Evolutionary conservation across 2,797 vertebrate genomes (phyloP).

Genomic region (Acanthurus lineatus): DNA sequence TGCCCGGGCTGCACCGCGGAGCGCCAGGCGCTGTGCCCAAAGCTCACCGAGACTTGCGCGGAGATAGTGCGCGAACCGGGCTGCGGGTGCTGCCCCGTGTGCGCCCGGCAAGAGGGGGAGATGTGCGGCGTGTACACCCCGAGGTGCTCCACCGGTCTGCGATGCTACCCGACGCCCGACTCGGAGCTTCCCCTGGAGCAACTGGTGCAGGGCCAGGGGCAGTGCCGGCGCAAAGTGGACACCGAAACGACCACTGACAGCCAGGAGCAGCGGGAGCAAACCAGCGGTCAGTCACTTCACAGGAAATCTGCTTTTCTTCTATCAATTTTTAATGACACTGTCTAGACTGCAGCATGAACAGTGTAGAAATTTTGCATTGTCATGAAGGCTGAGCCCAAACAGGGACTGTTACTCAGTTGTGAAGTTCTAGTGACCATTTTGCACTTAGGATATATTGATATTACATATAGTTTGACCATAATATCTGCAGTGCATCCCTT

Average conservation of each 20-base stretch:
- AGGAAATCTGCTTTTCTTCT: constrained; percentile 57
- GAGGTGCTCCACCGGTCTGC: constrained; percentile 91
- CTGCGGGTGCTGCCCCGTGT: constrained; percentile 96
- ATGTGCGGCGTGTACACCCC: constrained; percentile 95
- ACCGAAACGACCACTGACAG: constrained; percentile 82
- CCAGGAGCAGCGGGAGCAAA: constrained; percentile 86
- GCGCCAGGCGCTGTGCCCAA: constrained; percentile 88
- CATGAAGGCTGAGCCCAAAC: constrained; percentile 48
- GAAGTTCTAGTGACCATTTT: constrained; percentile 23
- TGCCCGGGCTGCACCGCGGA: constrained; percentile 89
- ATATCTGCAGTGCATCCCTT: background rate
- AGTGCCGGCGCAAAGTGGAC: constrained; percentile 91
- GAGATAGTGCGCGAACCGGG: constrained; percentile 96
- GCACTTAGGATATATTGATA: background rate
- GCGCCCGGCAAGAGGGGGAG: constrained; percentile 92
- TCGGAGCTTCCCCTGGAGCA: constrained; percentile 94
- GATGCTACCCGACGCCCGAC: constrained; percentile 93
- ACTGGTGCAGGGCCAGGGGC: constrained; percentile 92
- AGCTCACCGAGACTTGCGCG: constrained; percentile 85
- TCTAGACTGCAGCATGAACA: constrained; percentile 72
- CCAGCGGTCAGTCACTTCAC: constrained; percentile 86
- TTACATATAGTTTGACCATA: background rate
- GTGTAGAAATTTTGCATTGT: constrained; percentile 57
- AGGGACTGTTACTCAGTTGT: background rate
- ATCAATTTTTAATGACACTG: constrained; percentile 76